phyloP scores from a whole-genome alignment of 2,113 vertebrate species.

The Dendropsophus ebraccatus region DNA sequence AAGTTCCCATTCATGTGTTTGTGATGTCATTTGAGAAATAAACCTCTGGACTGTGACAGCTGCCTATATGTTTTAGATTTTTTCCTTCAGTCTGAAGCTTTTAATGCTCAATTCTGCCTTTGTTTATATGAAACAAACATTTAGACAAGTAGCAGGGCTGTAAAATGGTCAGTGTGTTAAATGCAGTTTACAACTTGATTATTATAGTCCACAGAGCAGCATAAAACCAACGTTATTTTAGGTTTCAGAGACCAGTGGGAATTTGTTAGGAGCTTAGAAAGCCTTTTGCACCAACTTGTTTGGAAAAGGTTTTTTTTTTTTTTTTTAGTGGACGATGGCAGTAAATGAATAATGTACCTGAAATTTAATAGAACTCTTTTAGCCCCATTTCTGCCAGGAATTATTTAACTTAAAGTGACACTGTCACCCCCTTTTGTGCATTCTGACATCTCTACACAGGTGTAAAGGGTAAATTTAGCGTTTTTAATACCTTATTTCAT shows the following conservation, averaged over 20 bases:
- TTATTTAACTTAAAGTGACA: not conserved
- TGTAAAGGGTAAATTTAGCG: too few relatives aligned
- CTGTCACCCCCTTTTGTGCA: too few relatives aligned
- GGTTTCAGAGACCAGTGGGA: conserved; percentile 2
- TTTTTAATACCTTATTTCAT: too few relatives aligned
- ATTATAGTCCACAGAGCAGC: not conserved
- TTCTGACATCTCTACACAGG: too few relatives aligned
- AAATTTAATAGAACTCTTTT: not conserved
- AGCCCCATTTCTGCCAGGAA: not conserved
- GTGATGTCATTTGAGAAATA: not conserved
- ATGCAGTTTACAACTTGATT: not conserved
- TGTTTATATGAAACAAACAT: conserved; percentile 4
- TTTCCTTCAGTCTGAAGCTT: not conserved
- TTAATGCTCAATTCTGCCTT: not conserved
- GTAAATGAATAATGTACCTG: conserved; percentile 14
- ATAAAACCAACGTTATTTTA: conserved; percentile 23
- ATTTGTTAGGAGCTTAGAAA: not conserved
- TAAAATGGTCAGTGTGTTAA: not conserved
- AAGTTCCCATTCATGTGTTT: not conserved
- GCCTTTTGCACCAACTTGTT: not conserved
- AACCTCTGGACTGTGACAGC: not conserved
- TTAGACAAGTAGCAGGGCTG: not conserved
- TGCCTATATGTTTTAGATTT: not conserved
- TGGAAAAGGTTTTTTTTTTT: conserved; percentile 15
- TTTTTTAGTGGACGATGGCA: conserved; percentile 2